Evolutionary conservation across 1,140 invertebrate genomes (phyloP), one percentile per base, ranked within the genome.

Genomic region (Ceratina australensis): DNA sequence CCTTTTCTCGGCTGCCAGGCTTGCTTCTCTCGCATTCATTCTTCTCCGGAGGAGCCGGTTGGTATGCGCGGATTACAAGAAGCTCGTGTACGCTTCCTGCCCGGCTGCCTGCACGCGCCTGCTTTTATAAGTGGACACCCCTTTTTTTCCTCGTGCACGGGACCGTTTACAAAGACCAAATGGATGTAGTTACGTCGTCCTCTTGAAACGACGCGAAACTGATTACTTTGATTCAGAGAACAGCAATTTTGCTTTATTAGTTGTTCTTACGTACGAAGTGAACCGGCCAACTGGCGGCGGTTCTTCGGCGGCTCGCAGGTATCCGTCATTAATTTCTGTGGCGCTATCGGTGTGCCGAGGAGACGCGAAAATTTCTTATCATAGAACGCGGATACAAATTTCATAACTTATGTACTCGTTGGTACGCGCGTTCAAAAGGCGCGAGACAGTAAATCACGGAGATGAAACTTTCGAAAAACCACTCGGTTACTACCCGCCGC

Each of bases 41-140:
- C 65, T 68, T n/a, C 13, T 42, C n/a, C 18, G 65, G 33, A 42
- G 65, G 33, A 42, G 5, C 18, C 33, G 50, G 66, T 61, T 61
- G 74, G 67, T 77, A 61, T 61, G 74, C 67, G 47, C 42, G 74
- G 74, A 77, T 77, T 77, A 77, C 74, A 61, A 71, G 67, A 52
- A 77, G 56, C 74, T 52, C 20, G 67, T 77, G 67, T 61, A 61
- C 67, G 57, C 13, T 77, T 77, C 49, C 74, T 61, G 56, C n/a
- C 54, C 59, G 33, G 64, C 74, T 61, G 56, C n/a, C 54, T 75
- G 33, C 73, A 68, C 56, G 64, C 65, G 52, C 54, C 24, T 57
- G 61, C 49, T 54, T 74, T 74, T 74, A 65, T 33, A 74, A 56
- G 60, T 54, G 72, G 28, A 74, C 61, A 74, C 22, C 16, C 33